Base-by-base conservation (phyloP, 2,797 vertebrate species). In the Coendou prehensilis region DNA sequence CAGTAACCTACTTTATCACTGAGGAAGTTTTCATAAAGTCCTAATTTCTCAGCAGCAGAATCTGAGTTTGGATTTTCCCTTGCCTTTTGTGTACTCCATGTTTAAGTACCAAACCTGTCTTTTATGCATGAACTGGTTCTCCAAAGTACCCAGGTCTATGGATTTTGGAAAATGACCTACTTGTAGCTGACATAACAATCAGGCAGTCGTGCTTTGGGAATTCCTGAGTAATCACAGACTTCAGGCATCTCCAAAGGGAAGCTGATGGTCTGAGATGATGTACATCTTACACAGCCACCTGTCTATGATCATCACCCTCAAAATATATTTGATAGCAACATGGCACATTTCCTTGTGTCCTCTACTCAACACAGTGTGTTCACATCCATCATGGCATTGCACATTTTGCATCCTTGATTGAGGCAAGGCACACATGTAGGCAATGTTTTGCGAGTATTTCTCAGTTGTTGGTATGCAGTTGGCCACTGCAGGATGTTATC, bases 151-250 rank as follows among this genome's bases (percentile, higher is more conserved):
- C 4, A 71, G 64, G 14, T 54, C 41, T 64, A 8, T 41, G 26
- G 2, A 83, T 61, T 94, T 71, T 52, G 79, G 47, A 84, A 86
- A 86, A 69, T 73, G 41, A 56, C 81, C 59, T 22, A 61, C 57
- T 76, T 93, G 0, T 47, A 95, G 52, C 47, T 87, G n/a, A 93
- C 22, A 59, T 76, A 79, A 69, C 84, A 57, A 87, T 84, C 83
- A 83, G 50, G 50, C 71, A 80, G 52, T 56, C 30, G 57, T 0
- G 0, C 23, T 5, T n/a, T 41, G 71, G 57, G 45, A 76, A 71
- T 85, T 30, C 14, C 56, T 41, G 23, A 69, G 76, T 87, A 63
- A 23, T n/a, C 52, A 28, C 2, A 2, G n/a, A 93, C 28, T 91
- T 67, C 37, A 11, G 18, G 22, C 13, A 11, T 69, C 76, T 79